Evolutionary conservation across 2,888 invertebrate species (phyloP).

Genomic region (Alentia gelatinosa): DNA sequence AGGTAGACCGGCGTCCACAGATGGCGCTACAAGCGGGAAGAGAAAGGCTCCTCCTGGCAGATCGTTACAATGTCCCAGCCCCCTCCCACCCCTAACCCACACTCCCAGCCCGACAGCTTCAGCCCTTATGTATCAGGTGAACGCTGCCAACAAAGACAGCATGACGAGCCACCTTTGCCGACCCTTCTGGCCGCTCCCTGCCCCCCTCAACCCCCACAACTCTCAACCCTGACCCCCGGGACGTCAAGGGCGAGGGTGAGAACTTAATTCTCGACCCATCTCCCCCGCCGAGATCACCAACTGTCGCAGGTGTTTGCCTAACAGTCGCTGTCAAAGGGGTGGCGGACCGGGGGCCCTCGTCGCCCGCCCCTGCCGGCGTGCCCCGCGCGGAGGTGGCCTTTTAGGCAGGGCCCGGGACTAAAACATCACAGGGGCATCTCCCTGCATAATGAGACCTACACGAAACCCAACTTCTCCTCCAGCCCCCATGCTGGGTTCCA

Average conservation of each 20-base stretch:
- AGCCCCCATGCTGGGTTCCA: not conserved
- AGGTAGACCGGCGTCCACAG: not conserved
- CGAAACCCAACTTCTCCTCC: not conserved
- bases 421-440: constrained; percentile 34
- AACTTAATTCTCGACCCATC: constrained; percentile 27
- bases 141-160: not conserved
- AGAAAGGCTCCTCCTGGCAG: not conserved
- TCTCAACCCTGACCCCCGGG: not conserved
- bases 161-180: not conserved
- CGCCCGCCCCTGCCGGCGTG: not conserved
- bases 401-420: not conserved
- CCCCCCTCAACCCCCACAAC: not conserved
- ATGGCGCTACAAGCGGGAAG: not conserved
- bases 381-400: not conserved
- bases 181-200: not conserved
- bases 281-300: constrained; percentile 47
- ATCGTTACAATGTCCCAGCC: not conserved
- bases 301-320: constrained; percentile 50
- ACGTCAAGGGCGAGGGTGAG: not conserved
- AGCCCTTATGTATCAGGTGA: not conserved
- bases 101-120: not conserved
- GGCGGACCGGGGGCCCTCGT: not conserved
- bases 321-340: constrained; percentile 15
- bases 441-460: constrained; percentile 15
- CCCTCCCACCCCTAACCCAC: not conserved